Percentiles rank a stretch among this genome's conserved stretches.
These are phyloP conservation scores for Eupeodes luniger DNA, from an alignment of 2,888 invertebrate genomes.

Conservation along the genomic window DNA sequence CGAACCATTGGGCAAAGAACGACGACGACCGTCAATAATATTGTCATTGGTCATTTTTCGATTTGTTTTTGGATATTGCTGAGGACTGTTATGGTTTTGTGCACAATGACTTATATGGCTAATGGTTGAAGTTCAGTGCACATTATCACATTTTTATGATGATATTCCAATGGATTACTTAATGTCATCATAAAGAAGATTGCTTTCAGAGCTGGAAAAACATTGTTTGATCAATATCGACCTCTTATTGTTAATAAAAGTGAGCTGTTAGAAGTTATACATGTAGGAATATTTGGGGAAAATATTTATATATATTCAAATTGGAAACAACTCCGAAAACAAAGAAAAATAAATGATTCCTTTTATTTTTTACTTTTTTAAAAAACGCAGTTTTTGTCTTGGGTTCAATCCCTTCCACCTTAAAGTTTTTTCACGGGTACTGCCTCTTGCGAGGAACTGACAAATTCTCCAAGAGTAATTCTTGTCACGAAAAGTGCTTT, in stretches of 20 bases:
- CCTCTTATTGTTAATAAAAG: neutral
- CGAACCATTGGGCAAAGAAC: neutral
- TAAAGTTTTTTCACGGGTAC: too few species aligned
- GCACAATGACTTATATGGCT: slow-evolving; percentile 64
- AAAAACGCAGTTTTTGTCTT: too few species aligned
- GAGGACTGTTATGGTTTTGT: slow-evolving; percentile 68
- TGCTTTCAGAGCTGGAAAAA: neutral
- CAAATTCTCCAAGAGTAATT: too few species aligned
- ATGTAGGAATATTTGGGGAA: too few species aligned
- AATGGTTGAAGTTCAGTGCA: slow-evolving; percentile 48
- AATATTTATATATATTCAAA: too few species aligned
- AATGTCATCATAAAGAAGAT: slow-evolving; percentile 72
- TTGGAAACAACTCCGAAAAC: too few species aligned
- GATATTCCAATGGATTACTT: slow-evolving; percentile 73
- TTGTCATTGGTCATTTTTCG: slow-evolving; percentile 32
- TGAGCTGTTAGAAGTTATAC: neutral
- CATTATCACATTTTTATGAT: slow-evolving; percentile 61
- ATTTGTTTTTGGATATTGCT: slow-evolving; percentile 52
- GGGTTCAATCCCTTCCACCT: too few species aligned
- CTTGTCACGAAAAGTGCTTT: too few species aligned
- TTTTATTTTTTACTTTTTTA: too few species aligned
- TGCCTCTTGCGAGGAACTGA: too few species aligned
- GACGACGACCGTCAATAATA: slow-evolving; percentile 42
- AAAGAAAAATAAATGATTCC: too few species aligned
- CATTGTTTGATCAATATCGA: slow-evolving; percentile 22